Evolutionary conservation across 2,888 invertebrate species (phyloP), one percentile per base, ranked within the genome.

Genomic region (Heliconius sara): DNA sequence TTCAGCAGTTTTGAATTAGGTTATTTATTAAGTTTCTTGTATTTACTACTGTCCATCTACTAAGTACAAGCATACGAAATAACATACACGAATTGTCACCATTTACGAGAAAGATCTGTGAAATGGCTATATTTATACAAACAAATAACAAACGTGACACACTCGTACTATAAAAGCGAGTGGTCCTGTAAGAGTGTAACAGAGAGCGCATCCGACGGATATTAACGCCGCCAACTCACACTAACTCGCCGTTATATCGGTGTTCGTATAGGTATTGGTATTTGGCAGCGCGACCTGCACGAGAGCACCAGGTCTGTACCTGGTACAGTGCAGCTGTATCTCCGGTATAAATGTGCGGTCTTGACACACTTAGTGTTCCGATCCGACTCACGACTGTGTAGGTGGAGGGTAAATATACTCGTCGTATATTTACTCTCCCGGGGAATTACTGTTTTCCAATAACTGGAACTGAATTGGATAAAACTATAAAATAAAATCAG

Each of bases 331-430:
- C 10, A 34, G 19, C 47, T 34, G 43, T 7, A 1, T 57, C 34
- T 34, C 3, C 7, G 57, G 9, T 73, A 34, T 34, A 60, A 73
- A 34, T 34, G 12, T 34, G 57, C 19, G 72, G 9, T 57, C 57
- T 73, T 73, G 72, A 73, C 72, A 73, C 22, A 73, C 52, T 16
- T 73, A 22, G n/a, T 57, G 13, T 60, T 73, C 57, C 30, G 72
- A 73, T 73, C 10, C 2, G 13, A 47, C 43, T 47, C n/a, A 1
- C 10, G 5, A 30, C 19, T 30, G 13, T 52, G 52, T 70, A 13
- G 47, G n/a, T 25, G 43, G 16, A 25, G 5, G 47, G n/a, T 72
- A 22, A 27, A 73, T 22, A 3, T 67, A 67, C 22, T 39, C 34
- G 34, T 9, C 0, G 34, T 34, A 34, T 34, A 34, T 9, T 34